Evolutionary conservation across 2,797 vertebrate species (phyloP).

Genomic region (Amblyraja radiata): DNA sequence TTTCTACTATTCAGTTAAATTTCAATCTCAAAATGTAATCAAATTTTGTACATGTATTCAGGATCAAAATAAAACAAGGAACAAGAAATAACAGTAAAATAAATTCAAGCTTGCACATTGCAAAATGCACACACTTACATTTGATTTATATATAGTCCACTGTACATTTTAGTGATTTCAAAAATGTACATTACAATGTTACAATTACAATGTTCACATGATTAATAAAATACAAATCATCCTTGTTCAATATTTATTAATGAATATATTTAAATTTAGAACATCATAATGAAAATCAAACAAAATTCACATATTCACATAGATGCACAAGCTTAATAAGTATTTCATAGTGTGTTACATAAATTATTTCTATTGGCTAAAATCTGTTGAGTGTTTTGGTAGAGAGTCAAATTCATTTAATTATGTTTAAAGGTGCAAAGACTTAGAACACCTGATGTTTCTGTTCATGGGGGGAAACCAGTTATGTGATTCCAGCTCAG

Average conservation of each 20-base stretch:
- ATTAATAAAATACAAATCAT: neutral
- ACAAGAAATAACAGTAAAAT: neutral
- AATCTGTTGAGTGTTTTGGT: neutral
- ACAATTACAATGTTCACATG: conserved; percentile 17
- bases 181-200: neutral
- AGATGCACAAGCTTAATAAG: neutral
- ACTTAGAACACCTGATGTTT: neutral
- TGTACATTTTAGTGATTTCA: neutral
- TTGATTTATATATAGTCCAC: neutral
- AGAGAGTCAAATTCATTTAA: neutral
- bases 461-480: neutral
- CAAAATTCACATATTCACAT: neutral
- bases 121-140: neutral
- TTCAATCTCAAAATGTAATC: neutral
- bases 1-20: neutral
- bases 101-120: conserved; percentile 8
- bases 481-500: neutral
- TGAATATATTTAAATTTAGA: conserved; percentile 17
- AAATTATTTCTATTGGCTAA: neutral
- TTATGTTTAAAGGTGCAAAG: neutral
- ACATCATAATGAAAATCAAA: neutral
- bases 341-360: neutral
- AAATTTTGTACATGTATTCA: neutral
- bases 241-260: neutral
- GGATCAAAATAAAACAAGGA: neutral